phyloP scores from a whole-genome alignment of 2,888 invertebrate species.

The Taphrorychus bicolor region DNA sequence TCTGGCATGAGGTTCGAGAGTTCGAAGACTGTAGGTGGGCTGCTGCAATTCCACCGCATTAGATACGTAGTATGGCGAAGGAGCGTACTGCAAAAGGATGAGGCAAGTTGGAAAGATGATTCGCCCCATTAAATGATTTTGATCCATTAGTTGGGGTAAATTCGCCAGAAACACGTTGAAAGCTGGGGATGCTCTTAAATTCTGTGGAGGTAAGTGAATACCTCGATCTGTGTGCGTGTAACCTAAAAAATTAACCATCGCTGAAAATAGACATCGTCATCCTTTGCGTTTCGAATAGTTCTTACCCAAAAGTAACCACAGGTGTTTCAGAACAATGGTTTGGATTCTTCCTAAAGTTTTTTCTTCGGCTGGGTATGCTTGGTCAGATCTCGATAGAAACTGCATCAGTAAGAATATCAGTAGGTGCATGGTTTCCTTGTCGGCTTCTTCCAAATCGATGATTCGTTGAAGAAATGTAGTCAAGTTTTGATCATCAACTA shows the following conservation, averaged over 20 bases:
- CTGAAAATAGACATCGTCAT: not conserved
- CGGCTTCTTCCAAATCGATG: slow-evolving; percentile 92
- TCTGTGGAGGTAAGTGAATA: slow-evolving; percentile 89
- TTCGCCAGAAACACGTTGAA: slow-evolving; percentile 96
- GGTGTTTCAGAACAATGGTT: slow-evolving; percentile 86
- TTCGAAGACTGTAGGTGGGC: slow-evolving; percentile 86
- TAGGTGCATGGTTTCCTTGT: slow-evolving; percentile 94
- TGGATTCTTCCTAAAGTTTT: slow-evolving; percentile 81
- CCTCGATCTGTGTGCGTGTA: slow-evolving; percentile 91
- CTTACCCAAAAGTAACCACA: slow-evolving; percentile 78
- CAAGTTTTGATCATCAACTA: slow-evolving; percentile 81
- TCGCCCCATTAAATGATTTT: slow-evolving; percentile 94
- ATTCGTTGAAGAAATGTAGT: slow-evolving; percentile 83
- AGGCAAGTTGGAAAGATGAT: slow-evolving; percentile 86
- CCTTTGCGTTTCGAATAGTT: too few relatives aligned
- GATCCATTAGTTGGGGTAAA: slow-evolving; percentile 92
- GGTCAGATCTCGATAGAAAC: slow-evolving; percentile 84
- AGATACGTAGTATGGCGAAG: slow-evolving; percentile 72
- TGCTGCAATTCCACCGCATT: slow-evolving; percentile 66
- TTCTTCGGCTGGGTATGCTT: slow-evolving; percentile 87
- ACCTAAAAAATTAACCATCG: too few relatives aligned
- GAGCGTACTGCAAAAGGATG: slow-evolving; percentile 80
- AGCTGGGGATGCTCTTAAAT: slow-evolving; percentile 88
- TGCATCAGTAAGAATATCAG: slow-evolving; percentile 96
- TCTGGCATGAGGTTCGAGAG: slow-evolving; percentile 84